Evolutionary conservation across 2,888 invertebrate genomes (phyloP).

Genomic region (Lasioglossum morio): DNA sequence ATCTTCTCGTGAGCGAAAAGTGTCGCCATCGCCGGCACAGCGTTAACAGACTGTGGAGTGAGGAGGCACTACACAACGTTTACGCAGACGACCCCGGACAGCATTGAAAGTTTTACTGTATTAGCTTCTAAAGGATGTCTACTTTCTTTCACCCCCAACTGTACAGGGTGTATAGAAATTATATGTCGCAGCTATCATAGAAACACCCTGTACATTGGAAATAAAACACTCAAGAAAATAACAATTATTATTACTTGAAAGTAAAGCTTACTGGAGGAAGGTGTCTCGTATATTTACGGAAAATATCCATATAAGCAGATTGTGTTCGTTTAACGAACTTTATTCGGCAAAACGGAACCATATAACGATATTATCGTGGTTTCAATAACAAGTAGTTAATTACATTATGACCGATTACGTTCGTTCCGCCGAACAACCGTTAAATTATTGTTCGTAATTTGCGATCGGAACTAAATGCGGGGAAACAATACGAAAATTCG

Average conservation of each 20-base stretch:
- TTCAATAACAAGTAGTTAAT: conserved; percentile 3
- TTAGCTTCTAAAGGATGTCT: too few species aligned
- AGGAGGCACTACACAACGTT: too few species aligned
- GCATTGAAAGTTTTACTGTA: too few species aligned
- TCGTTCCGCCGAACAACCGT: neutral
- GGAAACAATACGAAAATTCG: conserved; percentile 11
- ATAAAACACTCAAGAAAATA: neutral
- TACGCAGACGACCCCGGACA: too few species aligned
- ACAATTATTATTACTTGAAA: neutral
- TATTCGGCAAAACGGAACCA: neutral
- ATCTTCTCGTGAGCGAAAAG: too few species aligned
- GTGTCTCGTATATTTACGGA: neutral
- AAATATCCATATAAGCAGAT: neutral
- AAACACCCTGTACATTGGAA: too few species aligned
- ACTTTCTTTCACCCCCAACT: too few species aligned
- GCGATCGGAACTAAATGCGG: conserved; percentile 4
- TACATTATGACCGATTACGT: neutral
- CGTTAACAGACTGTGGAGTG: too few species aligned
- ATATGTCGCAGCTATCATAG: too few species aligned
- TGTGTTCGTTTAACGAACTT: neutral
- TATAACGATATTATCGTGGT: neutral
- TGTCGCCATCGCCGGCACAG: too few species aligned
- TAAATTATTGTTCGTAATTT: conserved; percentile 22
- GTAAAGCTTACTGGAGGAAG: neutral
- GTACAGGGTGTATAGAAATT: too few species aligned